phyloP scores from a whole-genome alignment of 1,140 invertebrate genomes.

The Apocrypta bakeri region DNA sequence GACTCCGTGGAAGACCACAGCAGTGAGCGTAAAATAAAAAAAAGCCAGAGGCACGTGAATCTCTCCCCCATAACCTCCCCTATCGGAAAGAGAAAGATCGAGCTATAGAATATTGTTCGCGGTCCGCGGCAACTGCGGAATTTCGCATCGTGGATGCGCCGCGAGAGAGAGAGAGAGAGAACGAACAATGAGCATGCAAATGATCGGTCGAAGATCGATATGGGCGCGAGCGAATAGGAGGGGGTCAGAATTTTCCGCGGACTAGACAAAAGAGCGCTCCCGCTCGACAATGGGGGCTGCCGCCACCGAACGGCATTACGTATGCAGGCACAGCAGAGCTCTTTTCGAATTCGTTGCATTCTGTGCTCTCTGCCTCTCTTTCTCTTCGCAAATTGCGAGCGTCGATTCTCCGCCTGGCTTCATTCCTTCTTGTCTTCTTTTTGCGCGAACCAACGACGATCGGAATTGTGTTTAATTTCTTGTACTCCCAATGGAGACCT shows the following conservation, averaged over 20 bases:
- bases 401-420: conserved; percentile 21
- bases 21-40: background rate
- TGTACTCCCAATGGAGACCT: background rate
- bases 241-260: conserved; percentile 73
- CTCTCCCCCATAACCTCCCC: background rate
- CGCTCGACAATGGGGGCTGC: conserved; percentile 66
- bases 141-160: conserved; percentile 65
- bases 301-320: conserved; percentile 64
- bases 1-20: background rate
- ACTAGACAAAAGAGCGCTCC: conserved; percentile 47
- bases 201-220: conserved; percentile 75
- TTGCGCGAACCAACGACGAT: background rate
- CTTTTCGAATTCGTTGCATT: conserved; percentile 74
- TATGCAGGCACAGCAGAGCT: conserved; percentile 69
- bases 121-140: conserved; percentile 56
- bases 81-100: background rate
- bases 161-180: background rate
- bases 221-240: conserved; percentile 56
- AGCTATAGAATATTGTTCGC: conserved; percentile 57
- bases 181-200: conserved; percentile 74
- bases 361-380: conserved; percentile 24
- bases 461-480: conserved; percentile 44
- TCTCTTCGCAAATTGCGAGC: conserved; percentile 28
- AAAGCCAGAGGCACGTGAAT: background rate
- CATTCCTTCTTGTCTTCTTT: background rate